Evolutionary conservation across 2,113 vertebrate species (phyloP), one percentile per base, ranked within the genome.

Genomic region (Petrocephalus microphthalmus): DNA sequence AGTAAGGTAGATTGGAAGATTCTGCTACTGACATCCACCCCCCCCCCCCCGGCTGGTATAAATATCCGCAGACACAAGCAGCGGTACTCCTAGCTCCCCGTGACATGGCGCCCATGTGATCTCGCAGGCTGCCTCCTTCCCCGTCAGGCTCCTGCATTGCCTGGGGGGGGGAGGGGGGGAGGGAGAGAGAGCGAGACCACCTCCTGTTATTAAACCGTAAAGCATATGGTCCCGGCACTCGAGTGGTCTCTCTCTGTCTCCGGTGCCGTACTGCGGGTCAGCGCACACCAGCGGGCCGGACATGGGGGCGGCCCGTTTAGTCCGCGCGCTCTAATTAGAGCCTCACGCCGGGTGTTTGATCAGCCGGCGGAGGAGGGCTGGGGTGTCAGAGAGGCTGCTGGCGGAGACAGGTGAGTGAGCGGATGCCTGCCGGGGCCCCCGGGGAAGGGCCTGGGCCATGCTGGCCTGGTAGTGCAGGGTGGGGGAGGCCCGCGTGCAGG

Each of bases 41-140:
- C 89, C 42, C 87, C 10, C 17, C 33, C 10, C 90, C 91, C 91
- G 91, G 42, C 42, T 42, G 42, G 42, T 42, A 42, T 42, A 42
- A 42, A 42, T 42, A 42, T 42, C 42, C 42, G 42, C 42, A 42
- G 42, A 42, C 42, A 42, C 42, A 3, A 42, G 42, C 42, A 42
- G 42, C 42, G 42, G 1, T 42, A 42, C 42, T 96, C 95, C 95
- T 95, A 94, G 92, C 91, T 95, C 94, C 95, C 94, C 94, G 71
- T 96, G 96, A 96, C 97, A 97, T 95, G 95, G 96, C 96, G 96
- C 97, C 96, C 97, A 97, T 98, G 97, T 99, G 97, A 99, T 97
- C 97, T 95, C 93, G 88, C 94, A 96, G 96, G 96, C 96, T 97
- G 96, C 93, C 95, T 97, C 90, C 91, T 81, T 91, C 92, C 92